Evolutionary conservation across 2,113 vertebrate genomes (phyloP), one percentile per base, ranked within the genome.

Genomic region (Spea bombifrons): DNA sequence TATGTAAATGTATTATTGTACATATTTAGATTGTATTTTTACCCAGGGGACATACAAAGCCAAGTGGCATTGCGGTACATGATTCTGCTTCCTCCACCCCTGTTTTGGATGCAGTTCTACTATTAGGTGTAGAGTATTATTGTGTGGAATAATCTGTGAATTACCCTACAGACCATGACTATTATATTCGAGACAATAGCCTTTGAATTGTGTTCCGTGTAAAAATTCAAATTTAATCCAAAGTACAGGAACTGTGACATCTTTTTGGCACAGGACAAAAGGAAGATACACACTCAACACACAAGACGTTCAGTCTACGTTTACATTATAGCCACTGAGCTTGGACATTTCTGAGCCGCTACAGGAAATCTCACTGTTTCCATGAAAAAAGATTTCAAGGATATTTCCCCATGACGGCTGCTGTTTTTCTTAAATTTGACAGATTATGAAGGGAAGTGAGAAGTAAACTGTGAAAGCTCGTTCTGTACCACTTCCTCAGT

Each of bases 281-380:
- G 70, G 44, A 46, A 66, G 63, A 49, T 57, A 63, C 15, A 46
- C 69, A 55, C 70, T 73, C 43, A 10, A 49, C 67, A 55, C 74
- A 71, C 55, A 78, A 73, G 70, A 73, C 77, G 67, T 52, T 73
- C 70, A 57, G 77, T 66, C 77, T 79, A 45, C 66, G 70, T 79
- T 79, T 73, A 73, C 49, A 48, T 15, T 73, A 79, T 66, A 66
- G 49, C 50, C 75, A 77, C 70, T 66, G 70, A 66, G 70, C 70
- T 73, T 73, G 70, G 66, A 73, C 44, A 73, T 79, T 55, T 73
- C 46, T n/a, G 52, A 79, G 73, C 70, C 66, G 44, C 52, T 79
- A 73, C 70, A 79, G 77, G 61, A 79, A 79, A 73, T 73, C 76
- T 71, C 46, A 65, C 49, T 71, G 68, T 78, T 71, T 71, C 75